Evolutionary conservation across 2,113 vertebrate genomes (phyloP).

Genomic region (Periophthalmus modestus): DNA sequence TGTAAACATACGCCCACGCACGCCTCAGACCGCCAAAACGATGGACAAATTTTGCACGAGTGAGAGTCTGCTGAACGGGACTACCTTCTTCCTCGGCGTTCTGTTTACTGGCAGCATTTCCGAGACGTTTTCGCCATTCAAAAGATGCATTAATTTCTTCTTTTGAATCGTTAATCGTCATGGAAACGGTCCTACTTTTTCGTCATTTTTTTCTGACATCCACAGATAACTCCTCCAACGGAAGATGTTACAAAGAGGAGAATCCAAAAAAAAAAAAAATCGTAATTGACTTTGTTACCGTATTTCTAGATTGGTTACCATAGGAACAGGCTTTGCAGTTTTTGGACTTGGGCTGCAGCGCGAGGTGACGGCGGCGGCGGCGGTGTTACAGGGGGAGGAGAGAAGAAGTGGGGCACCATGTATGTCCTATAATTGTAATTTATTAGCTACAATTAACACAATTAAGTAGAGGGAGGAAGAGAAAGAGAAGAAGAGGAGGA

Average conservation of each 20-base stretch:
- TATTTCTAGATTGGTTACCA: conserved; percentile 62
- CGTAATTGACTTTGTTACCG: conserved; percentile 55
- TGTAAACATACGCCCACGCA: conserved; percentile 51
- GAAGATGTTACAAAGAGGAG: conserved; percentile 14
- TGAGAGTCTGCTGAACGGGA: conserved; percentile 22
- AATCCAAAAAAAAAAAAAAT: conserved; percentile 32
- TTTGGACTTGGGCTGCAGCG: conserved; percentile 4
- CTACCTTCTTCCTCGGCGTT: conserved; percentile 30
- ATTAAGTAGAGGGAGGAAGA: conserved; percentile 35
- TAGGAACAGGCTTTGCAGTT: conserved; percentile 49
- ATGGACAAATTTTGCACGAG: conserved; percentile 29
- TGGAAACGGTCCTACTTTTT: too few relatives aligned
- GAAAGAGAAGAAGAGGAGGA: not conserved
- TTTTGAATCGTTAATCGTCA: too few relatives aligned
- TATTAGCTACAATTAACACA: conserved; percentile 59
- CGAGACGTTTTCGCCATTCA: too few relatives aligned
- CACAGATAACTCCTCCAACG: conserved; percentile 4
- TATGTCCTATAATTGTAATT: conserved; percentile 57
- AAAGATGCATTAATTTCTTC: not conserved
- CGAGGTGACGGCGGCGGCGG: not conserved
- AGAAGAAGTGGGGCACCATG: conserved; percentile 30
- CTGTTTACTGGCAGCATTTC: not conserved
- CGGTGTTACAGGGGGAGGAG: not conserved
- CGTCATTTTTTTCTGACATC: conserved; percentile 11
- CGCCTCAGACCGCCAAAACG: conserved; percentile 31